Base-by-base conservation (phyloP, 1,140 invertebrate species). In the Oedothorax gibbosus region DNA sequence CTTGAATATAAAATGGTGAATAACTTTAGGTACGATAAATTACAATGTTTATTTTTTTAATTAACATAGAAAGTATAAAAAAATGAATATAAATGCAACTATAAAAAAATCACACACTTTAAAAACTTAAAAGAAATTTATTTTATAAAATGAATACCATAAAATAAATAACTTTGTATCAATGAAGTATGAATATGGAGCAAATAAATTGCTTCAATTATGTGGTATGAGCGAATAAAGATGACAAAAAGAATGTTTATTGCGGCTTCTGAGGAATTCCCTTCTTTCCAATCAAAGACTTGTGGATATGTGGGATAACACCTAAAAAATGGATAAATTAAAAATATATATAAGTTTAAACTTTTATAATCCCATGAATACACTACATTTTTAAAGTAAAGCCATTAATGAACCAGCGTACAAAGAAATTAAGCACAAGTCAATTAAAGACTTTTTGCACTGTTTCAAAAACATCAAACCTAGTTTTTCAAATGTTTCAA, bases 261-360 rank as follows among this genome's bases (percentile, higher is more conserved):
- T 80, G 78, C 50, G 78, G 78, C 54, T 72, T 72, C 49, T 86
- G 86, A 10, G 92, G 35, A 35, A 35, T 91, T 87, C 95, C 95
- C 90, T 99, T 99, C 93, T 99, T 99, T 89, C 97, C 97, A 89
- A 99, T 99, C 87, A 99, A 94, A 53, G 97, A 99, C 92, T 99
- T 99, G 93, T 99, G 98, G 92, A 99, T 99, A 91, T 99, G 98
- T 89, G 98, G 98, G 91, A 99, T 99, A 88, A 99, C 98, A 93
- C 78, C 78, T 80, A 18, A 80, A 80, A 80, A 69, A 56, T 9
- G 53, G 56, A 78, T 2, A 62, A n/a, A 21, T 50, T 50, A 11
- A 7, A 3, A 75, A 35, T 75, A 62, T 62, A 62, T 18, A 62
- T 6, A 62, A 15, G 1, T 15, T 62, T 62, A 62, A 62, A 62